Conservation (phyloP, 2,797 vertebrate genomes). For the Chaetophractus vellerosus region DNA sequence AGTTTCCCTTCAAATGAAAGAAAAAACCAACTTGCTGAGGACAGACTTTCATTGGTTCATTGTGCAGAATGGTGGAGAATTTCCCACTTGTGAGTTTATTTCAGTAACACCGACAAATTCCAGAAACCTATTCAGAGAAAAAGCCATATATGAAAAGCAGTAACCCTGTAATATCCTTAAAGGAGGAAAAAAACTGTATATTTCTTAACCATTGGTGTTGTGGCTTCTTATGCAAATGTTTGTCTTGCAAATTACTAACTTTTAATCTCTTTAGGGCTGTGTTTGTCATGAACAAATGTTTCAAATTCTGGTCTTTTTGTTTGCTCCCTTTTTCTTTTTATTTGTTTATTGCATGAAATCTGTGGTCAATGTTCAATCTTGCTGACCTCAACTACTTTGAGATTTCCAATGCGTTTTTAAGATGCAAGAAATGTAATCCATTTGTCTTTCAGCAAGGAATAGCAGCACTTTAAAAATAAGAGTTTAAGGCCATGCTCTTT, state of each 20-base stretch:
- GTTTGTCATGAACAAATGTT: constrained; percentile 81
- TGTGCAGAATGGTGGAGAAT: constrained; percentile 80
- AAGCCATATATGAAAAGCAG: constrained; percentile 91
- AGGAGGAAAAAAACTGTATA: constrained; percentile 67
- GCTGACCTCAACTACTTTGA: constrained; percentile 85
- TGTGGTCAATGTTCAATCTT: constrained; percentile 83
- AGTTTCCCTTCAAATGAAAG: constrained; percentile 76
- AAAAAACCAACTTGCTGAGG: constrained; percentile 67
- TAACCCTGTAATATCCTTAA: constrained; percentile 84
- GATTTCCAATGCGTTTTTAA: constrained; percentile 82
- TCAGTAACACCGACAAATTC: constrained; percentile 85
- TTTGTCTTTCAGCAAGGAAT: constrained; percentile 81
- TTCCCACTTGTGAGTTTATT: constrained; percentile 85
- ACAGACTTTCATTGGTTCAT: constrained; percentile 78
- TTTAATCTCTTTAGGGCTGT: constrained; percentile 83
- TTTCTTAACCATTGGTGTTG: constrained; percentile 76
- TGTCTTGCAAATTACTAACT: constrained; percentile 84
- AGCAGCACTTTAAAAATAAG: constrained; percentile 87
- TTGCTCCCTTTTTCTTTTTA: constrained; percentile 41
- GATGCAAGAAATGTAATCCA: constrained; percentile 75
- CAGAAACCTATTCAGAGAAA: constrained; percentile 83
- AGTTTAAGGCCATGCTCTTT: constrained; percentile 85
- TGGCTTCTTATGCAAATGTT: constrained; percentile 84
- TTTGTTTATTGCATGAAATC: constrained; percentile 87
- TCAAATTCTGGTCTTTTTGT: constrained; percentile 72